A percentile compares a stretch with the other conserved stretches of the same genome.
Evolutionary conservation across 2,797 vertebrate species (phyloP).

Genomic region (Valencia hispanica): DNA sequence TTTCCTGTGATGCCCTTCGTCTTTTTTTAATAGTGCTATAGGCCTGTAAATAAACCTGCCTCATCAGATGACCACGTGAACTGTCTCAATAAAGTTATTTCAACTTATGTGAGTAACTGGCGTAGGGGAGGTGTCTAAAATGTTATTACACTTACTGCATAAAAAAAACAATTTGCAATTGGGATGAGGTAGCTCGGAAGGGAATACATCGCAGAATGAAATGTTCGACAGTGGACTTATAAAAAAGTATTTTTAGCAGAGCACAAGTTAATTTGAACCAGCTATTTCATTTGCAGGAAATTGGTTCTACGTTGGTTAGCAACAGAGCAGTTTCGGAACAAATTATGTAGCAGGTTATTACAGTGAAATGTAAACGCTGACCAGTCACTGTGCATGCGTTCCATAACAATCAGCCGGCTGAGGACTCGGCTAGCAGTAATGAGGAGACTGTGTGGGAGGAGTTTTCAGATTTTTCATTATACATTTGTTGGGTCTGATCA

Average conservation of each 20-base stretch:
- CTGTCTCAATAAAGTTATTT: too few species aligned
- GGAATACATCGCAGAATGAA: neutral
- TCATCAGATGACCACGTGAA: too few species aligned
- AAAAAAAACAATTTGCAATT: neutral
- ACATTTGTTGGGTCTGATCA: neutral
- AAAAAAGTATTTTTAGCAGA: neutral
- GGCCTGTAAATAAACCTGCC: too few species aligned
- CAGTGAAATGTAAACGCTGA: conserved; percentile 56
- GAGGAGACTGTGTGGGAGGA: neutral
- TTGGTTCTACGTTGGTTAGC: accelerated
- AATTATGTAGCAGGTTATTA: conserved; percentile 30
- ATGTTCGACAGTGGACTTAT: neutral
- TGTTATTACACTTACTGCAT: neutral
- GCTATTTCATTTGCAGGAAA: neutral
- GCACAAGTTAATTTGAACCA: neutral
- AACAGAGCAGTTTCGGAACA: neutral
- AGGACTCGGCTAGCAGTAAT: neutral
- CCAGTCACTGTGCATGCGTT: conserved; percentile 45
- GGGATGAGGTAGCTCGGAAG: neutral
- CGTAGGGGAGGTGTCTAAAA: neutral
- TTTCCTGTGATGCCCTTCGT: neutral
- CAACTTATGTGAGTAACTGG: too few species aligned
- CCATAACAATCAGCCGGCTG: neutral
- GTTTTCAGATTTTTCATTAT: neutral
- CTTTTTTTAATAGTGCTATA: too few species aligned